Evolutionary conservation across 2,113 vertebrate genomes (phyloP), one percentile per base, ranked within the genome.

Genomic region (Capreolus pygargus): DNA sequence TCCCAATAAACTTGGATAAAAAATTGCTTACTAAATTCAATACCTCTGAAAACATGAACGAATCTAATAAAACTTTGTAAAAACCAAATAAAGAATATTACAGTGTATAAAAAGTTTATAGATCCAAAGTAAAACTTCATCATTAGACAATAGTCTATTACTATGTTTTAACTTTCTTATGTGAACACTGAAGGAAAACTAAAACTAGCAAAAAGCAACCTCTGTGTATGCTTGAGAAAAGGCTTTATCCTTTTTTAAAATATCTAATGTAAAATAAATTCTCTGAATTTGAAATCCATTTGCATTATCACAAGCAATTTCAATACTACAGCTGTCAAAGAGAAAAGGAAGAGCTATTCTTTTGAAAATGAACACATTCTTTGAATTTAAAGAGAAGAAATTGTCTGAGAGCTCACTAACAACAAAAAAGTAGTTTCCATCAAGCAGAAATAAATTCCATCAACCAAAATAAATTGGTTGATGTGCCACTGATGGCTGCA

Each of bases 271-370:
- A 86, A 91, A 87, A 94, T 82, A 89, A 50, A 57, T 81, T 91
- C 61, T 87, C 0, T 93, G 47, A 94, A 86, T 79, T 78, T 97
- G 36, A 95, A 96, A 89, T 61, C 43, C 39, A 92, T 89, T 54
- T 94, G 58, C 45, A 82, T 94, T 94, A 84, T 79, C 57, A 92
- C 50, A 97, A 92, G 79, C 78, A 81, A 60, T 64, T 90, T 94
- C 47, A 95, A 11, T 81, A 92, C 84, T 79, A 79, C 0, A 96
- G 28, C 67, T 95, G 47, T 92, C 50, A 70, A 92, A 81, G n/a
- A 93, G 43, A 94, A 96, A 95, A 78, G 30, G 39, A 92, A 82
- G 55, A 91, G 14, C 10, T 95, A 2, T 94, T 85, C 81, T 67
- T 96, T 92, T 39, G 81, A 91, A 90, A 81, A 82, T 85, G 87